Evolutionary conservation across 1,140 invertebrate genomes (phyloP).

Genomic region (Trichogramma pretiosum): DNA sequence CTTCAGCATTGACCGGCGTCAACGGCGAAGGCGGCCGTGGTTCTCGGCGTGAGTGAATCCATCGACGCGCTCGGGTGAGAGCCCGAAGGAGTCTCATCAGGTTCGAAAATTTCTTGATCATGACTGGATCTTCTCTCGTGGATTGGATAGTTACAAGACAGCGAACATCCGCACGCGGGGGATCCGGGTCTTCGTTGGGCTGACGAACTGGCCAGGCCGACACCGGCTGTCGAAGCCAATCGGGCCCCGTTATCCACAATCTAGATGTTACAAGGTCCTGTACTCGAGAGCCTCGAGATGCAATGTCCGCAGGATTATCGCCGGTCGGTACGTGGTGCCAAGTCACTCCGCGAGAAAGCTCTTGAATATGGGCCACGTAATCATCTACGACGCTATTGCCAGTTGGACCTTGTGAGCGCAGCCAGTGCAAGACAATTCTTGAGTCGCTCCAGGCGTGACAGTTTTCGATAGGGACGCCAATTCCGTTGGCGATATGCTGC

Average conservation of each 20-base stretch:
- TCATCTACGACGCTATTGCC: background rate
- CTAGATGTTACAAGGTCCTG: background rate
- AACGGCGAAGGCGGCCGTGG: background rate
- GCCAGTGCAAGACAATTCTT: background rate
- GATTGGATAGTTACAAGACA: no score
- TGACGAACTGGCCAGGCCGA: no score
- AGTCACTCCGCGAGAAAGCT: background rate
- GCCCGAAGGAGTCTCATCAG: background rate
- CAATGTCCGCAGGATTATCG: slow-evolving; percentile 27
- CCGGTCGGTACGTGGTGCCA: slow-evolving; percentile 23
- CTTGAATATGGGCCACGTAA: slow-evolving; percentile 18
- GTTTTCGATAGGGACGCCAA: background rate
- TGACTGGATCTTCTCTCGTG: no score
- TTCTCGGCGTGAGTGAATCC: background rate
- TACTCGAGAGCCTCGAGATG: slow-evolving; percentile 18
- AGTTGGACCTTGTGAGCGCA: background rate
- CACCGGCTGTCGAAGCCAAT: no score
- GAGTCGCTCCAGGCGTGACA: slow-evolving; percentile 1
- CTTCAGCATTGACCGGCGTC: background rate
- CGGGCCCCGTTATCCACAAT: slow-evolving; percentile 15
- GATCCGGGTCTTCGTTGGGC: no score
- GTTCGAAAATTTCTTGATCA: background rate
- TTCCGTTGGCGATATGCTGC: background rate
- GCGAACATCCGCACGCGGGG: no score
- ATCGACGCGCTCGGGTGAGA: background rate